Conservation (phyloP, 2,113 vertebrate genomes). For the Malurus cyaneus region DNA sequence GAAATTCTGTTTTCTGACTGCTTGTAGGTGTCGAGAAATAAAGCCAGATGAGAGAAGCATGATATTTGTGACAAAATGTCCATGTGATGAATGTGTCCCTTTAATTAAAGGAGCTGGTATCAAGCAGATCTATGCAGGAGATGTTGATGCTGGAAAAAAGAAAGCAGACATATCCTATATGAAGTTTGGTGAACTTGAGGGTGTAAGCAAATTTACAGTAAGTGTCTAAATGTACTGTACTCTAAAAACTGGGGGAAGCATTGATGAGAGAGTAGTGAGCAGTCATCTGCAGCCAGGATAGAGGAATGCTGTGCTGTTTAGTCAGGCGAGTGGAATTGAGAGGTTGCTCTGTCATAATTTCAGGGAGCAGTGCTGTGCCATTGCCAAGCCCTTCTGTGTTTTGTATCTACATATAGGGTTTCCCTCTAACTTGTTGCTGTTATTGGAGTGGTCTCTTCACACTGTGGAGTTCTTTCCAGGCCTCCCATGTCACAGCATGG, state of each 20-base stretch:
- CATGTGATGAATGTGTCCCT: conserved; percentile 93
- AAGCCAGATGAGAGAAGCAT: conserved; percentile 84
- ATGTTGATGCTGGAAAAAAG: conserved; percentile 88
- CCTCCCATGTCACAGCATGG: not conserved
- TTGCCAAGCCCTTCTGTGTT: not conserved
- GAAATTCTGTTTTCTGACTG: not conserved
- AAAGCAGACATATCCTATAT: conserved; percentile 95
- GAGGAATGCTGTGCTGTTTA: not conserved
- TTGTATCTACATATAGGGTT: not conserved
- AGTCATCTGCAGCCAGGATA: not conserved
- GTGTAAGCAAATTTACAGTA: conserved; percentile 88
- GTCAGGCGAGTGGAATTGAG: not conserved
- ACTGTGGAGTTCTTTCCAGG: not conserved
- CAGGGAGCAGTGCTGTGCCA: not conserved
- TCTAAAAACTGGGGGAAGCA: not conserved
- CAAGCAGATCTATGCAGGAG: conserved; percentile 90
- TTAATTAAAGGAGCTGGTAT: conserved; percentile 91
- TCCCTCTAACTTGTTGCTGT: not conserved
- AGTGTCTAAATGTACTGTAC: conserved; percentile 44
- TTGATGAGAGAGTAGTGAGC: not conserved
- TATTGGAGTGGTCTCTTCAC: not conserved
- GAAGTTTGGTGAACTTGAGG: conserved; percentile 81
- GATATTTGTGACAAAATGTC: conserved; percentile 95
- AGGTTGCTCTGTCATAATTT: not conserved
- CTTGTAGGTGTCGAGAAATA: conserved; percentile 84